Percentiles rank a stretch among this genome's conserved stretches.
Conservation (phyloP, 2,113 vertebrate species). For the Pollimyrus isidori region DNA sequence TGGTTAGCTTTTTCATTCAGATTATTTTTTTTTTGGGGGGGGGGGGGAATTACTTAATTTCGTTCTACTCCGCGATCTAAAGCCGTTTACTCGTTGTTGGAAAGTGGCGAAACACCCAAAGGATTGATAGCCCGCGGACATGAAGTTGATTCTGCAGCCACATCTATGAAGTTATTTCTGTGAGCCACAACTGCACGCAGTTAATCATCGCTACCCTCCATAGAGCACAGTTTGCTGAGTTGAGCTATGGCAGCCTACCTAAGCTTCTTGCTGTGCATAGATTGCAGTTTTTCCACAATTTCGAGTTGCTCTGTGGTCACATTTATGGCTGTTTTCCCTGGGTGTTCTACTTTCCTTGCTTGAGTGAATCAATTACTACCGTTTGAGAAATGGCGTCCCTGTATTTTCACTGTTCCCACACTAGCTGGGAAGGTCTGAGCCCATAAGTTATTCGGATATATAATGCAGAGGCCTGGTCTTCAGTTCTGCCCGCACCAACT, state of each 20-base stretch:
- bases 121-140: neutral
- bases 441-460: neutral
- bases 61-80: neutral
- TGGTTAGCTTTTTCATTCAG: neutral
- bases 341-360: neutral
- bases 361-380: conserved; percentile 13
- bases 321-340: neutral
- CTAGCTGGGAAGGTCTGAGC: neutral
- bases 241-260: conserved; percentile 6
- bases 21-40: neutral
- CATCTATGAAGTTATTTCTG: conserved; percentile 5
- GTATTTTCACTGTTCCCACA: neutral
- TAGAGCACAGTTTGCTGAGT: neutral
- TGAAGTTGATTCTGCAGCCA: neutral
- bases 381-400: neutral
- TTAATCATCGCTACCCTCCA: conserved; percentile 2
- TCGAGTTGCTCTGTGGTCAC: conserved; percentile 4
- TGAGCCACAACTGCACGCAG: conserved; percentile 4
- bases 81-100: neutral
- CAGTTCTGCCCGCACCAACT: too few relatives aligned
- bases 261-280: neutral
- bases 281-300: conserved; percentile 18
- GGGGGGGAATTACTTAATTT: neutral
- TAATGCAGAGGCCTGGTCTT: neutral
- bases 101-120: neutral